Base-by-base conservation (phyloP, 2,888 invertebrate species). In the Synergus gifuensis region DNA sequence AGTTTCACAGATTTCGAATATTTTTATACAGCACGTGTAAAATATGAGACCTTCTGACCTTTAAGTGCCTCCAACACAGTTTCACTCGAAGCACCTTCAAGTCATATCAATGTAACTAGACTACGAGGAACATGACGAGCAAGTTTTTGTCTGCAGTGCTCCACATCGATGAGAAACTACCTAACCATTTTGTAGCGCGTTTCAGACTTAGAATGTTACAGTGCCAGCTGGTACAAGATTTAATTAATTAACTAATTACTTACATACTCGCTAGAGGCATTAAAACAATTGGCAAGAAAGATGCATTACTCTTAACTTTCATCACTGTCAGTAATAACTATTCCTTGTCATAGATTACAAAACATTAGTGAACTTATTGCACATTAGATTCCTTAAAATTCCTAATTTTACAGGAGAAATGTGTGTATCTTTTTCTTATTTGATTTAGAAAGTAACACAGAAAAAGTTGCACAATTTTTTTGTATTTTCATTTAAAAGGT, bases 91-190 rank as follows among this genome's bases (percentile, higher is more conserved):
- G 28, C 22, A 42, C 12, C 54, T 40, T 78, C 76, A 83, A 83
- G 80, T 81, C 78, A 80, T 73, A 54, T 54, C 76, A 77, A 79
- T 78, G 40, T 78, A 83, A 82, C 83, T 83, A 81, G 83, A 85
- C 81, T 82, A 78, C 79, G 78, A 79, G 76, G 79, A 78, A 82
- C 82, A 83, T 79, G 84, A 84, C 82, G 80, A 83, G 83, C 84
- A 81, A 84, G 82, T 85, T 85, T 85, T 85, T 85, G 77, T 64
- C 9, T 54, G 78, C 49, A 60, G 49, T 83, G 85, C 82, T 85
- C 85, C 79, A 84, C 81, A 84, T 85, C 81, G 76, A 77, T 83
- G 81, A 80, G 82, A 82, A 82, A 81, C 80, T 79, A 79, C 76
- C 80, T 78, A 76, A 81, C 77, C 81, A 80, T 82, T 82, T 82